These are phyloP conservation scores for Mechanitis mazaeus DNA, from an alignment of 2,888 invertebrate genomes.

Conservation along the genomic window DNA sequence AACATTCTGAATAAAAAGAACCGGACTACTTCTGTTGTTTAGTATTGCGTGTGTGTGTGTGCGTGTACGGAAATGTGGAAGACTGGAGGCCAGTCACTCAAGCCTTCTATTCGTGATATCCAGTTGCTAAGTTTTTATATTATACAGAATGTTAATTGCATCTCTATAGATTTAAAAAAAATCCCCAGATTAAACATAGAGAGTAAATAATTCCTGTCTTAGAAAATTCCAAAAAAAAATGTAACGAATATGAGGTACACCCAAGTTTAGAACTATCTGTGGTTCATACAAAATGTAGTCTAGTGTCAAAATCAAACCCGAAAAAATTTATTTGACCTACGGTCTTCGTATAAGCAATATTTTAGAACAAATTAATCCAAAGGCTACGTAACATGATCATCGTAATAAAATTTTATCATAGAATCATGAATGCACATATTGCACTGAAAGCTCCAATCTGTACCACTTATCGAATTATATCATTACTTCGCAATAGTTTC, in stretches of 20 bases:
- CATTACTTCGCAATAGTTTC: conserved; percentile 9
- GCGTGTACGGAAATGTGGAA: conserved; percentile 12
- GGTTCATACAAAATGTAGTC: too few relatives aligned
- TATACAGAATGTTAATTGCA: background rate
- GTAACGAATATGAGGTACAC: too few relatives aligned
- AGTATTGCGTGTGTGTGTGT: conserved; percentile 3
- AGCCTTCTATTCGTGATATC: conserved; percentile 3
- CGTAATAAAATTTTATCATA: background rate
- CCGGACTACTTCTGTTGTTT: background rate
- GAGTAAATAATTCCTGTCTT: too few relatives aligned
- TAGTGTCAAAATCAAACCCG: too few relatives aligned
- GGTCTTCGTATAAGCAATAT: too few relatives aligned
- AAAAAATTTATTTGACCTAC: too few relatives aligned
- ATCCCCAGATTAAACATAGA: too few relatives aligned
- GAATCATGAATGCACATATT: conserved; percentile 10
- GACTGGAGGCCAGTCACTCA: conserved; percentile 12
- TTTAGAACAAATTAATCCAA: too few relatives aligned
- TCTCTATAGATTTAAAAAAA: too few relatives aligned
- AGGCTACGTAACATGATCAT: background rate
- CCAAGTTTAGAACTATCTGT: too few relatives aligned
- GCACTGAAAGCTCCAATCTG: conserved; percentile 13
- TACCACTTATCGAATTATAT: conserved; percentile 8
- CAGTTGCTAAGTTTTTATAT: background rate
- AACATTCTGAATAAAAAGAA: conserved; percentile 3
- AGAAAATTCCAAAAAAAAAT: too few relatives aligned